These are phyloP conservation scores for Notechis scutatus DNA, from an alignment of 2,113 vertebrate genomes.

Conservation along the genomic window DNA sequence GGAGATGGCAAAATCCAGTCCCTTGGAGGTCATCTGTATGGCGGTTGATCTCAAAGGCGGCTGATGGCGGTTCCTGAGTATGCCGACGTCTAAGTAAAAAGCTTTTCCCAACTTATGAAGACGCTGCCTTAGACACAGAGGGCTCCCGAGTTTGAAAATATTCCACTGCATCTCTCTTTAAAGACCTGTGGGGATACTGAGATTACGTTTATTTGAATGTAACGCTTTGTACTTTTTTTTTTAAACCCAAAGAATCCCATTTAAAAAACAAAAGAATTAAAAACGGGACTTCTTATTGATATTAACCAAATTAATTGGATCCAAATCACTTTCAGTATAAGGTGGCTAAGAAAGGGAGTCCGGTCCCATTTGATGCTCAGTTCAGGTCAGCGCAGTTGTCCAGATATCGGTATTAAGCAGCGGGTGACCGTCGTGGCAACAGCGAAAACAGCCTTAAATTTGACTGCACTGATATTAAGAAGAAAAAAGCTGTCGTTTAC, in stretches of 20 bases:
- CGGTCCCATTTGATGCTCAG: not conserved
- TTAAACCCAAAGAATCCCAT: not conserved
- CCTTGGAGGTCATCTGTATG: not conserved
- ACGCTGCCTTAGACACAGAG: not conserved
- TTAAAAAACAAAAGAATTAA: not conserved
- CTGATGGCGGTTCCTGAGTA: not conserved
- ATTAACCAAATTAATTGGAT: too few relatives aligned
- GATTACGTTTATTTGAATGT: not conserved
- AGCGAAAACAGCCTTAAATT: not conserved
- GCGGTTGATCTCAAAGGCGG: not conserved
- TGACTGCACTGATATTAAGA: not conserved
- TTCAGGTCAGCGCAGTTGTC: too few relatives aligned
- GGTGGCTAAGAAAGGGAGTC: not conserved
- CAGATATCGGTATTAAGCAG: not conserved
- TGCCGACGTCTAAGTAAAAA: not conserved
- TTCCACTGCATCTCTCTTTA: not conserved
- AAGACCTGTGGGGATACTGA: not conserved
- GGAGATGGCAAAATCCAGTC: not conserved
- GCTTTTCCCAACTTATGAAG: not conserved
- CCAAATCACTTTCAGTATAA: not conserved
- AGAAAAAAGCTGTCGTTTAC: not conserved
- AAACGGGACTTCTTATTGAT: not conserved
- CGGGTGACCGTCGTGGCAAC: not conserved
- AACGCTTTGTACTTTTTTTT: not conserved
- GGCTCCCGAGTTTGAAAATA: too few relatives aligned